phyloP scores from a whole-genome alignment of 2,113 vertebrate species.

The Otis tarda region DNA sequence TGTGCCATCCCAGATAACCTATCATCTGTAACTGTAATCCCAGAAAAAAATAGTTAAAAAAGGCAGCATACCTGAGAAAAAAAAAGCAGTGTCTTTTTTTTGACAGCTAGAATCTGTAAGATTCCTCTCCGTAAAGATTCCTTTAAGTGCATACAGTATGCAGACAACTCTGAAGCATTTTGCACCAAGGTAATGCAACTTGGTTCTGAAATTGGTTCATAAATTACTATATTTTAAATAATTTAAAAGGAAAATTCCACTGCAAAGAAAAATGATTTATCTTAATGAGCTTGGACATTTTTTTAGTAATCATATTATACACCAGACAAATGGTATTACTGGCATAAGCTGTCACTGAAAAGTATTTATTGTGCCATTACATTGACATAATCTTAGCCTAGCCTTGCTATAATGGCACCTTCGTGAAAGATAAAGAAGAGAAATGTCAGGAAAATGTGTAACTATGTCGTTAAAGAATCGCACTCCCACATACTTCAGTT shows the following conservation, averaged over 20 bases:
- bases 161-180: background rate
- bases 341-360: background rate
- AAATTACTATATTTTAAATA: background rate
- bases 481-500: background rate
- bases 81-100: background rate
- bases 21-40: background rate
- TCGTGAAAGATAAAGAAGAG: background rate
- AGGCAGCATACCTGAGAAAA: background rate
- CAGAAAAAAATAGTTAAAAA: background rate
- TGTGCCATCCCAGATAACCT: background rate
- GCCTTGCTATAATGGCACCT: background rate
- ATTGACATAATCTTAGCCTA: background rate
- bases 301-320: background rate
- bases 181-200: background rate
- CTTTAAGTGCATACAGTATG: background rate
- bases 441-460: background rate
- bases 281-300: background rate
- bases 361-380: background rate
- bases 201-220: background rate
- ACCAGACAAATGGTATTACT: background rate
- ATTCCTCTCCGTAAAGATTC: background rate
- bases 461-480: background rate
- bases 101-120: background rate
- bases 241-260: background rate
- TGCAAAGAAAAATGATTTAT: background rate